Evolutionary conservation across 2,888 invertebrate species (phyloP), one percentile per base, ranked within the genome.

Genomic region (Dasysyrphus albostriatus): DNA sequence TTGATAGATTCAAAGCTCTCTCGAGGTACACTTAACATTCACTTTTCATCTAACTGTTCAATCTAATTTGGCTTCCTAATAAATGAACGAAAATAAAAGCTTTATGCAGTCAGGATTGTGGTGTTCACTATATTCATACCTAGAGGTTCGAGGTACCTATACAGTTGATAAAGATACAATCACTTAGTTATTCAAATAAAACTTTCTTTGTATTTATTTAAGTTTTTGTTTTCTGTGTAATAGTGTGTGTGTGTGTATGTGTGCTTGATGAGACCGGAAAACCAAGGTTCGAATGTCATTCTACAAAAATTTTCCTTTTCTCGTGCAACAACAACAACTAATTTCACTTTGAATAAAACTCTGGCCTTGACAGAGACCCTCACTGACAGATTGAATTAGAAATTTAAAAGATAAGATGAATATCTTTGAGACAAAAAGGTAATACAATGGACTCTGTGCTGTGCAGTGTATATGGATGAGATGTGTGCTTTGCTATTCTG

Each of bases 291-390:
- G 34, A 37, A 67, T 47, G 65, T 65, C 47, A 63, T 44, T 63
- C 59, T 24, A 2, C 1, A 29, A 44, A 63, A 8, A 29, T 44
- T 58, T 37, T 24, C 29, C 47, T 77, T 42, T 24, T 59, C 19
- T 14, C 7, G 49, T 10, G 70, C 49, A n/a, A 79, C 24, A 24
- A 24, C n/a, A 24, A 24, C 24, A 79, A 75, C 83, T 44, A 59
- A 70, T 80, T 83, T 65, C 63, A 83, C 24, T 83, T 80, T 80
- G 58, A 83, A 83, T 79, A 74, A 54, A 54, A 19, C 1, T 69
- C 47, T 83, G 75, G 63, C 80, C 83, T 83, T 83, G 83, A 59
- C 83, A 83, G 47, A 80, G 83, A 80, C 80, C 80, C 70, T 32
- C 2, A 1, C 32, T 75, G 70, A 34, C 42, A 58, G 74, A 83